Conservation (phyloP, 2,797 vertebrate genomes). For the Catostomus latipinnis region DNA sequence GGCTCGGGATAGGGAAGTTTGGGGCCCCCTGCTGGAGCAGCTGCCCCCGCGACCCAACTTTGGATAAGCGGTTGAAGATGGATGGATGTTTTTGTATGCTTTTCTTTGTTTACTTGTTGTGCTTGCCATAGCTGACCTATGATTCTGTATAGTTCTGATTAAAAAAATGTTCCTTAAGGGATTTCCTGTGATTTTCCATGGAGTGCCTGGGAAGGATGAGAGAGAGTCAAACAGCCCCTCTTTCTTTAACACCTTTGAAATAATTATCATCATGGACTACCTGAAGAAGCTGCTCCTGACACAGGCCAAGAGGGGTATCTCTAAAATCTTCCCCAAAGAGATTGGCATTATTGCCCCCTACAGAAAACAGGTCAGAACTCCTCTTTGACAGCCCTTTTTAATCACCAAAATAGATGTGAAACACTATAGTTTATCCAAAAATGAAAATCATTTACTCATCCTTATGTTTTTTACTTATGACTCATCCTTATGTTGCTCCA, state of each 20-base stretch:
- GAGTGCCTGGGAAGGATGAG: conserved; percentile 82
- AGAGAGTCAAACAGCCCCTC: conserved; percentile 89
- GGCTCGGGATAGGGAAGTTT: too few relatives aligned
- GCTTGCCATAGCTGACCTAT: not conserved
- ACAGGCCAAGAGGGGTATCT: conserved; percentile 76
- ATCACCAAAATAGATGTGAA: not conserved
- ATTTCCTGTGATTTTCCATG: conserved; percentile 93
- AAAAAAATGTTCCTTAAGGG: conserved; percentile 68
- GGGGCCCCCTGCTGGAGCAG: too few relatives aligned
- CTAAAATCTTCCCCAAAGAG: conserved; percentile 75
- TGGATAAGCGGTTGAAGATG: too few relatives aligned
- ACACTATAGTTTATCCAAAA: too few relatives aligned
- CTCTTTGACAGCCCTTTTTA: not conserved
- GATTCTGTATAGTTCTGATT: not conserved
- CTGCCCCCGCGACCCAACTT: too few relatives aligned
- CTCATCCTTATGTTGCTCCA: too few relatives aligned
- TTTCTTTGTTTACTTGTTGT: too few relatives aligned
- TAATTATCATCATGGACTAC: conserved; percentile 82
- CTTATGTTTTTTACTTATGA: too few relatives aligned
- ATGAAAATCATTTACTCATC: too few relatives aligned
- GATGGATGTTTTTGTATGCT: too few relatives aligned
- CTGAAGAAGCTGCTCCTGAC: conserved; percentile 83
- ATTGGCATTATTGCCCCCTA: conserved; percentile 94
- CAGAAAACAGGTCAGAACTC: conserved; percentile 88
- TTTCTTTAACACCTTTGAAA: conserved; percentile 90